Evolutionary conservation across 2,888 invertebrate genomes (phyloP).

Genomic region (Villa cingulata): DNA sequence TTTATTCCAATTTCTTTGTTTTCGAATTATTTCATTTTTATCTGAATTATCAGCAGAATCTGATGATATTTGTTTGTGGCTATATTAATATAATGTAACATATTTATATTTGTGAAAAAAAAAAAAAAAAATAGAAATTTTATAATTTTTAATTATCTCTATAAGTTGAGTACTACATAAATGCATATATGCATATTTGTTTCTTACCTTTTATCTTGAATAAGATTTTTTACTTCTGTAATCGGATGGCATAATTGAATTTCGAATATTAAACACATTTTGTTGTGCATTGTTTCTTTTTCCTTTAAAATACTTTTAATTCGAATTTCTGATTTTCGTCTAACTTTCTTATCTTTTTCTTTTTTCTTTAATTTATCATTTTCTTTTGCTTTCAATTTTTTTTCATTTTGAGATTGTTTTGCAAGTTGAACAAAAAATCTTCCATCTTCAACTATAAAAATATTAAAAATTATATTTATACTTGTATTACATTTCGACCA

Average conservation of each 20-base stretch:
- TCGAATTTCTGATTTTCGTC: not conserved
- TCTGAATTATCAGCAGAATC: no score
- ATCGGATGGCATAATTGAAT: conserved; percentile 3
- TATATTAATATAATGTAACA: no score
- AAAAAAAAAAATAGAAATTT: no score
- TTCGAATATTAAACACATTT: conserved; percentile 3
- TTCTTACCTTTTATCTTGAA: not conserved
- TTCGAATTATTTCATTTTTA: no score
- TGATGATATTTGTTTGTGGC: no score
- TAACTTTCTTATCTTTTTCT: not conserved
- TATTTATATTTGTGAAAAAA: no score
- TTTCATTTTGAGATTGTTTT: not conserved
- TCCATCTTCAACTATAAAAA: not conserved
- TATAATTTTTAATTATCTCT: no score
- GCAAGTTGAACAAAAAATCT: not conserved
- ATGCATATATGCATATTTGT: no score
- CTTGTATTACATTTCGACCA: no score
- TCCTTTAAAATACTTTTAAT: not conserved
- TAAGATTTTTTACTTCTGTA: not conserved
- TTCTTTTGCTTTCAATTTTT: not conserved
- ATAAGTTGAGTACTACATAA: no score
- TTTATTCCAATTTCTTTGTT: no score
- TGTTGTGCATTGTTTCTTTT: not conserved
- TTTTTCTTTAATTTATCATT: not conserved
- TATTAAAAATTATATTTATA: not conserved